Evolutionary conservation across 2,888 invertebrate species (phyloP).

Genomic region (Tenthredo amoena): DNA sequence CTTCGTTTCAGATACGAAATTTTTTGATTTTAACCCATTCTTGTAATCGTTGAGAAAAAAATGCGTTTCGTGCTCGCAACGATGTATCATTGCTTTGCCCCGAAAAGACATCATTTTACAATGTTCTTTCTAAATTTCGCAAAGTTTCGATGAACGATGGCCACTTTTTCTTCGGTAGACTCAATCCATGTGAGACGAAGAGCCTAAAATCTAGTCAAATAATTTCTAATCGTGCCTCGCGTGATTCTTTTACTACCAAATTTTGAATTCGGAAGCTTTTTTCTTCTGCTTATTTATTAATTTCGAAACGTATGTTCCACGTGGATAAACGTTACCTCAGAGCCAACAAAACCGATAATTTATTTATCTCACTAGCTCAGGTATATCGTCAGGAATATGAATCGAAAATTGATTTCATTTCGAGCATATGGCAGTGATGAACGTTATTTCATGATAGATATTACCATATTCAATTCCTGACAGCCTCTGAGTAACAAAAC

Average conservation of each 20-base stretch:
- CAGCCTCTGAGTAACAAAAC: conserved; percentile 10
- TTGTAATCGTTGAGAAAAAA: neutral
- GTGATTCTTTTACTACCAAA: neutral
- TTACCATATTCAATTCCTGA: neutral
- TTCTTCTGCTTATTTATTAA: neutral
- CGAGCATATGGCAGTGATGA: neutral
- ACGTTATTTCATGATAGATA: neutral
- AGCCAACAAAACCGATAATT: neutral
- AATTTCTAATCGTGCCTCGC: too few species aligned
- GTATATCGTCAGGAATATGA: neutral
- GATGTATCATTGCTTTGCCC: too few species aligned
- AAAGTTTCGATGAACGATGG: too few species aligned
- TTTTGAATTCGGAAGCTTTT: neutral
- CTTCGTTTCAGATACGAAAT: too few species aligned
- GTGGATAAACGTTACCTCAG: too few species aligned
- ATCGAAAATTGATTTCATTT: neutral
- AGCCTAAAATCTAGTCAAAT: too few species aligned
- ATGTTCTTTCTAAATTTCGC: too few species aligned
- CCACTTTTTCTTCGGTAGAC: too few species aligned
- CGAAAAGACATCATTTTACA: too few species aligned
- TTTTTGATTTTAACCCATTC: neutral
- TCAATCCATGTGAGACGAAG: too few species aligned
- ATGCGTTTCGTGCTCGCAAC: too few species aligned
- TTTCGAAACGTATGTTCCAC: neutral
- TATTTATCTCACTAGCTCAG: neutral